Evolutionary conservation across 2,113 vertebrate genomes (phyloP).

Genomic region (Sclerurus mexicanus): DNA sequence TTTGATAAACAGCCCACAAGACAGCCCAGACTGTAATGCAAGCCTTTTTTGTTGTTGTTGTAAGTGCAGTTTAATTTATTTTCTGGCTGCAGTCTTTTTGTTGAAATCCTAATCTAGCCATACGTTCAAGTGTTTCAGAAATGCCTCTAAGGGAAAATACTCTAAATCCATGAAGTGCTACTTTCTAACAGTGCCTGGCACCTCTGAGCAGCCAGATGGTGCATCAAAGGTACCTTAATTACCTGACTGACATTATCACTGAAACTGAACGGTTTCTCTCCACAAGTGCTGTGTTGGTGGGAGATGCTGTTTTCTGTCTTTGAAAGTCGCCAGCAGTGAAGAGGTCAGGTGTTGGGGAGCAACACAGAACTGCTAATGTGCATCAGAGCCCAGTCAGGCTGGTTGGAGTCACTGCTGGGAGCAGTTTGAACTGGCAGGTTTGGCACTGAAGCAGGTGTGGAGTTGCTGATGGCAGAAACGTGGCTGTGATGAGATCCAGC

Average conservation of each 20-base stretch:
- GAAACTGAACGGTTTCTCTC: neutral
- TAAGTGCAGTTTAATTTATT: neutral
- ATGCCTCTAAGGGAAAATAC: neutral
- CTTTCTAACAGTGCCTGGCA: neutral
- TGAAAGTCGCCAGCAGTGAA: neutral
- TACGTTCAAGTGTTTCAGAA: neutral
- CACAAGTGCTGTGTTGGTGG: neutral
- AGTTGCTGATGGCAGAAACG: neutral
- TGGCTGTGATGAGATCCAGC: neutral
- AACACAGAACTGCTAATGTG: neutral
- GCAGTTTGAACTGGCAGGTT: neutral
- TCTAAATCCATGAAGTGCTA: neutral
- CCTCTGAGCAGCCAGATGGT: neutral
- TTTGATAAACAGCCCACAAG: neutral
- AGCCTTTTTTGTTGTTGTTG: neutral
- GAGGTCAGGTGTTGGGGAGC: fast-evolving
- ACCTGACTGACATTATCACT: neutral
- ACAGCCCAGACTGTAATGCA: neutral
- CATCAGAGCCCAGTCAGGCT: neutral
- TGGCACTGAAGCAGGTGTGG: neutral
- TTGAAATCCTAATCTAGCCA: neutral
- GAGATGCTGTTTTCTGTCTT: neutral
- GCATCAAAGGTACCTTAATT: neutral
- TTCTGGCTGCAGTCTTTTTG: neutral
- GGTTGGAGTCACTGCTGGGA: neutral